phyloP scores from a whole-genome alignment of 2,888 invertebrate species.

The Dryocosmus kuriphilus region DNA sequence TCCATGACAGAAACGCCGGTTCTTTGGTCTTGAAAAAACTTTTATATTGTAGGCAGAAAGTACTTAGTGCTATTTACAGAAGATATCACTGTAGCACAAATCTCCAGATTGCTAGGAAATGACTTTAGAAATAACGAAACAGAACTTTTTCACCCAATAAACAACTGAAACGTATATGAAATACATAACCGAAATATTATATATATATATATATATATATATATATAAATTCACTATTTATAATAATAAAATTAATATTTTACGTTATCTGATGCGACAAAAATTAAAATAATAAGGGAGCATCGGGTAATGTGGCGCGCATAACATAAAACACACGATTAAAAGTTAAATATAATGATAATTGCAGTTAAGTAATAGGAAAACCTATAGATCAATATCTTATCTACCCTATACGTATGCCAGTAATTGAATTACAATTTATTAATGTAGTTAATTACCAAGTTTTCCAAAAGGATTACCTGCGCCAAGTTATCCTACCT shows the following conservation, averaged over 20 bases:
- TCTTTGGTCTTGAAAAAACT: constrained; percentile 6
- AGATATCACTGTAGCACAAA: constrained; percentile 8
- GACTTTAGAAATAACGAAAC: constrained; percentile 12
- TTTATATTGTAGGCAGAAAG: neutral
- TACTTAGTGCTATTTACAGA: constrained; percentile 24
- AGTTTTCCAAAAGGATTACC: no score
- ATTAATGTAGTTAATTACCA: no score
- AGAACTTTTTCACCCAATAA: neutral
- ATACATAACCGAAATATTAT: neutral
- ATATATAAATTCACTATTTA: neutral
- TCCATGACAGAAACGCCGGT: constrained; percentile 8
- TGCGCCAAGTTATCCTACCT: no score
- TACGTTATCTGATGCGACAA: no score
- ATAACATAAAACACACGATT: no score
- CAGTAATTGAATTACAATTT: no score
- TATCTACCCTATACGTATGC: no score
- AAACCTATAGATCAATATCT: no score
- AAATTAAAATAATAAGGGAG: no score
- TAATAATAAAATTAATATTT: neutral
- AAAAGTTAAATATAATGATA: no score
- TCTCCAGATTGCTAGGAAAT: constrained; percentile 1
- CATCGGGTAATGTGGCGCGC: no score
- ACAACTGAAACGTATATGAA: neutral
- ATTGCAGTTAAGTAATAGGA: no score
- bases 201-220: neutral